Evolutionary conservation across 30 jellyfish, hydroid and myxozoan species (phyloP).

Genomic region (Morbakka virulenta): DNA sequence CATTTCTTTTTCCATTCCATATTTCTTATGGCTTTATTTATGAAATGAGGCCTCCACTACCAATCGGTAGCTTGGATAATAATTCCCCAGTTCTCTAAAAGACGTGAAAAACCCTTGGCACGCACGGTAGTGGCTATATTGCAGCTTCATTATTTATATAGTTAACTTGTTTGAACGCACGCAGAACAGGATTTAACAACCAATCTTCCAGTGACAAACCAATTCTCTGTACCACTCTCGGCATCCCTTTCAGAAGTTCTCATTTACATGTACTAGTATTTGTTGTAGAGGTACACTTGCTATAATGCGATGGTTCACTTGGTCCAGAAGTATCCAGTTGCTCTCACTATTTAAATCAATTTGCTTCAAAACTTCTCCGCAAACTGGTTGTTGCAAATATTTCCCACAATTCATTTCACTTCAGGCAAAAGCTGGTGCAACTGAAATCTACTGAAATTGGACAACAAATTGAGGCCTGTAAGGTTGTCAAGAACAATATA

Average conservation of each 20-base stretch:
- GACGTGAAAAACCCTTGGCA: too few relatives aligned
- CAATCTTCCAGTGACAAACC: too few relatives aligned
- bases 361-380: neutral
- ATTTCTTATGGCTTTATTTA: too few relatives aligned
- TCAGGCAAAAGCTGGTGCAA: neutral
- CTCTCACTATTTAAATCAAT: neutral
- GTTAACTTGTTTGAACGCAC: constrained; percentile 9
- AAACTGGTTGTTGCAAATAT: constrained; percentile 4
- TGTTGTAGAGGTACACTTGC: constrained; percentile 19
- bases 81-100: too few relatives aligned
- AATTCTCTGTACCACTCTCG: constrained; percentile 17
- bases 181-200: constrained; percentile 20
- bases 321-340: constrained; percentile 12
- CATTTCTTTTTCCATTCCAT: too few relatives aligned
- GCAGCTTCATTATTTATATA: neutral
- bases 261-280: constrained; percentile 26
- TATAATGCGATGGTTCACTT: constrained; percentile 41
- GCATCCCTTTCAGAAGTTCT: constrained; percentile 19
- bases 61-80: too few relatives aligned
- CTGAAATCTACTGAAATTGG: neutral
- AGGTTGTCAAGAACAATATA: neutral
- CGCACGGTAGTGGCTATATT: too few relatives aligned
- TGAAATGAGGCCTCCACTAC: constrained; percentile 21
- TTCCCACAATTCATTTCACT: neutral
- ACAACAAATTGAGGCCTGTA: neutral